Evolutionary conservation across 2,113 vertebrate species (phyloP).

Genomic region (Passer montanus): DNA sequence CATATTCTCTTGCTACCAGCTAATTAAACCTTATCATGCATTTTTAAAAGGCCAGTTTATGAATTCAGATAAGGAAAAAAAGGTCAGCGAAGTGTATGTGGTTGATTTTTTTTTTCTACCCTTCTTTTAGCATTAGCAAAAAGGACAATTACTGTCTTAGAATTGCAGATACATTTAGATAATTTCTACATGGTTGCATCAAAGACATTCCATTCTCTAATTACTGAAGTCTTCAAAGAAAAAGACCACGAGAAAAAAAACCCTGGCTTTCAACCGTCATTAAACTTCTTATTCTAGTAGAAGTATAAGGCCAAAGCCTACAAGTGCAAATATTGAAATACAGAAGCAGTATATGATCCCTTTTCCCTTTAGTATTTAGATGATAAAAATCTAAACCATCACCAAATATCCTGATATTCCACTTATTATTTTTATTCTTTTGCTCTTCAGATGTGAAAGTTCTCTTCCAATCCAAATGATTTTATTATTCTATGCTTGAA

Average conservation of each 20-base stretch:
- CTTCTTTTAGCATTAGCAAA: not conserved
- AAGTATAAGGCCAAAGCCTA: not conserved
- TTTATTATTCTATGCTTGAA: not conserved
- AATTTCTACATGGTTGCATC: not conserved
- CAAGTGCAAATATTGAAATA: not conserved
- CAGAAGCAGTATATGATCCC: not conserved
- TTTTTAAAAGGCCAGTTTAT: not conserved
- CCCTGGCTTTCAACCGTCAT: not conserved
- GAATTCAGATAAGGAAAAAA: not conserved
- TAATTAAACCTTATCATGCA: not conserved
- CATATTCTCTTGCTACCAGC: not conserved
- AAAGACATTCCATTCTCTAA: not conserved
- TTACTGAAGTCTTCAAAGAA: not conserved
- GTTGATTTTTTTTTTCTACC: not conserved
- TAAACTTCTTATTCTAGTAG: not conserved
- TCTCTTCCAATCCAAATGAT: not conserved
- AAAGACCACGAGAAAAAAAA: not conserved
- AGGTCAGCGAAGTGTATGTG: not conserved
- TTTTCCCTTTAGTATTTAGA: not conserved
- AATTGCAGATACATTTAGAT: not conserved
- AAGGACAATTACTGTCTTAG: not conserved
- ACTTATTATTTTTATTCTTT: not conserved
- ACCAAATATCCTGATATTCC: not conserved
- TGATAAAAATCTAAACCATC: not conserved
- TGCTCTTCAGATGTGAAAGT: not conserved